phyloP scores from a whole-genome alignment of 1,140 invertebrate species.

The Hylaeus volcanicus region DNA sequence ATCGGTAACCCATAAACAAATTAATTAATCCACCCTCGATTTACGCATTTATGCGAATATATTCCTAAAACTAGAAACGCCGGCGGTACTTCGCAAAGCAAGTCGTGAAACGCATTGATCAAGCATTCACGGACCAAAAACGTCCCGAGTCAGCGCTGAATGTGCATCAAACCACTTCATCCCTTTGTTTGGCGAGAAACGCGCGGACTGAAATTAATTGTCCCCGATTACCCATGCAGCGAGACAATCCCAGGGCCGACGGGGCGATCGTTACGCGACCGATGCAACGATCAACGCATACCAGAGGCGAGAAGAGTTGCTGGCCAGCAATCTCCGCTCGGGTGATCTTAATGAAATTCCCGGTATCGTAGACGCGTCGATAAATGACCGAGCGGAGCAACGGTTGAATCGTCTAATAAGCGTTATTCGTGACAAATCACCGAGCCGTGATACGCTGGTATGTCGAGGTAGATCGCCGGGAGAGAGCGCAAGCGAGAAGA shows the following conservation, averaged over 20 bases:
- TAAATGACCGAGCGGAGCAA: slow-evolving; percentile 73
- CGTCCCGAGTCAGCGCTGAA: too few species aligned
- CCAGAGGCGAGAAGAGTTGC: slow-evolving; percentile 28
- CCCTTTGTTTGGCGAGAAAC: neutral
- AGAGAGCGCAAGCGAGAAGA: slow-evolving; percentile 44
- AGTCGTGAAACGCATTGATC: too few species aligned
- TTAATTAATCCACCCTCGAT: too few species aligned
- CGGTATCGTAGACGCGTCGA: slow-evolving; percentile 74
- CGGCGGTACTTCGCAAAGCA: too few species aligned
- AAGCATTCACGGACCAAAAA: too few species aligned
- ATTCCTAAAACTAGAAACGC: too few species aligned
- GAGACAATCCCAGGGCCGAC: neutral
- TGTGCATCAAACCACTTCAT: too few species aligned
- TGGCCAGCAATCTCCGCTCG: slow-evolving; percentile 31
- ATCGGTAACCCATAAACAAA: too few species aligned
- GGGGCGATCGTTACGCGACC: neutral
- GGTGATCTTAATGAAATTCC: slow-evolving; percentile 77
- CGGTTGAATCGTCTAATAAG: slow-evolving; percentile 78
- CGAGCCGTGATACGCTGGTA: slow-evolving; percentile 75
- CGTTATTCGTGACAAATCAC: slow-evolving; percentile 79
- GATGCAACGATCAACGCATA: slow-evolving; percentile 16
- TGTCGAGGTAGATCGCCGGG: slow-evolving; percentile 64
- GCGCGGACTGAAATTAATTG: slow-evolving; percentile 19
- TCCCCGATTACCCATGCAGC: neutral
- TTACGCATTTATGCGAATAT: too few species aligned